Conservation (phyloP, 2,888 invertebrate species). For the Protophormia terraenovae region DNA sequence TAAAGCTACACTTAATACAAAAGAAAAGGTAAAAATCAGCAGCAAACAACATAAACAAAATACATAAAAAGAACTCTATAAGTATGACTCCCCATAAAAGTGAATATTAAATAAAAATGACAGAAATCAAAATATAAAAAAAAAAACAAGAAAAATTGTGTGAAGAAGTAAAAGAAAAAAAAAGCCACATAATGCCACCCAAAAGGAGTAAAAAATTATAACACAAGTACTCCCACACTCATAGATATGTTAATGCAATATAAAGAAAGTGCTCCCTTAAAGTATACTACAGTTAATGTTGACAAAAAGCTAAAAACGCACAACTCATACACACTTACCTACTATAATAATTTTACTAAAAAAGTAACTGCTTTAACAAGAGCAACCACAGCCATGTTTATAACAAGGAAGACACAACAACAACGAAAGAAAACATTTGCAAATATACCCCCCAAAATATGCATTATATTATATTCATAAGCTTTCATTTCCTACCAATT, state of each 20-base stretch:
- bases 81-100: slow-evolving; percentile 22
- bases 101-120: slow-evolving; percentile 59
- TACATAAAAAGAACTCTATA: neutral
- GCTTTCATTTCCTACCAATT: neutral
- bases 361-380: slow-evolving; percentile 57
- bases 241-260: neutral
- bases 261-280: neutral
- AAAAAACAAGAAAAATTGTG: slow-evolving; percentile 7
- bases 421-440: neutral
- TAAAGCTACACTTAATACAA: slow-evolving; percentile 27
- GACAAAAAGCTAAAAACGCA: slow-evolving; percentile 13
- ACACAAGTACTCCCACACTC: neutral
- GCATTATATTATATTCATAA: slow-evolving; percentile 2
- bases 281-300: neutral
- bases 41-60: neutral
- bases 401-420: slow-evolving; percentile 9
- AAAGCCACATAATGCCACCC: slow-evolving; percentile 62
- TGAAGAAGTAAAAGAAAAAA: slow-evolving; percentile 25
- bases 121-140: slow-evolving; percentile 52
- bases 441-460: slow-evolving; percentile 41
- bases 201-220: neutral
- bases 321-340: neutral
- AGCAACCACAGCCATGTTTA: slow-evolving; percentile 64
- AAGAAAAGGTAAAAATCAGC: slow-evolving; percentile 11
- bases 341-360: neutral